Evolutionary conservation across 1,140 invertebrate species (phyloP).

Genomic region (Orchesella cincta): DNA sequence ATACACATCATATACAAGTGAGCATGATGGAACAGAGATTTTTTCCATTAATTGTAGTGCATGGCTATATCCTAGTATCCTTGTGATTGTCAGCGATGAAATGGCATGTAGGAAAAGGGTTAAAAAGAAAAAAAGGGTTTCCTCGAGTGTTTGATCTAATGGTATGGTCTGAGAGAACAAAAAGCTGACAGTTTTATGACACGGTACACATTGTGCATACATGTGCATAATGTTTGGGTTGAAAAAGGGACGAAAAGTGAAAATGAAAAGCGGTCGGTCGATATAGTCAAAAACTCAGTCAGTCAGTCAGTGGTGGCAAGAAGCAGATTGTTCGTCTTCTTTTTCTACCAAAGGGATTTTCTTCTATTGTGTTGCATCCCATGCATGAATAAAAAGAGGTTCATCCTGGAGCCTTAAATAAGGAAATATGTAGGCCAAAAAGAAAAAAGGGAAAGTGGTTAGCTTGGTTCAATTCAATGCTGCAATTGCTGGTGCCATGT

Average conservation of each 20-base stretch:
- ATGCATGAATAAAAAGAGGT: constrained; percentile 14
- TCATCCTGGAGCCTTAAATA: constrained; percentile 24
- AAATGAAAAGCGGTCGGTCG: constrained; percentile 7
- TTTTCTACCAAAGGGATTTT: constrained; percentile 4
- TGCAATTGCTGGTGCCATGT: constrained; percentile 8
- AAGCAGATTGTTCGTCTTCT: not conserved
- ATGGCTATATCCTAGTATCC: not conserved
- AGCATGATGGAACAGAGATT: not conserved
- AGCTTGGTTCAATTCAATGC: not conserved
- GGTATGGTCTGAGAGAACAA: not conserved
- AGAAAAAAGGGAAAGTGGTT: constrained; percentile 25
- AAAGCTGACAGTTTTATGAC: constrained; percentile 20
- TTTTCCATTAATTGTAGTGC: constrained; percentile 14
- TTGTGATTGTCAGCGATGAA: not conserved
- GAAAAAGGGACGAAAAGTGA: constrained; percentile 17
- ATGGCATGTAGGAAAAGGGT: not conserved
- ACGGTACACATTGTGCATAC: not conserved
- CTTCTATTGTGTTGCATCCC: not conserved
- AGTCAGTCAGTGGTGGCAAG: constrained; percentile 8
- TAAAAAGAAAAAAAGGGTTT: constrained; percentile 16
- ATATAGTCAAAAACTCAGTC: not conserved
- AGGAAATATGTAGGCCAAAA: constrained; percentile 28
- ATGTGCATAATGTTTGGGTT: not conserved
- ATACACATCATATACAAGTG: too few species aligned
- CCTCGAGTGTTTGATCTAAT: not conserved